These are phyloP conservation scores for Copidosoma floridanum DNA, from an alignment of 1,140 invertebrate species.

Conservation along the genomic window DNA sequence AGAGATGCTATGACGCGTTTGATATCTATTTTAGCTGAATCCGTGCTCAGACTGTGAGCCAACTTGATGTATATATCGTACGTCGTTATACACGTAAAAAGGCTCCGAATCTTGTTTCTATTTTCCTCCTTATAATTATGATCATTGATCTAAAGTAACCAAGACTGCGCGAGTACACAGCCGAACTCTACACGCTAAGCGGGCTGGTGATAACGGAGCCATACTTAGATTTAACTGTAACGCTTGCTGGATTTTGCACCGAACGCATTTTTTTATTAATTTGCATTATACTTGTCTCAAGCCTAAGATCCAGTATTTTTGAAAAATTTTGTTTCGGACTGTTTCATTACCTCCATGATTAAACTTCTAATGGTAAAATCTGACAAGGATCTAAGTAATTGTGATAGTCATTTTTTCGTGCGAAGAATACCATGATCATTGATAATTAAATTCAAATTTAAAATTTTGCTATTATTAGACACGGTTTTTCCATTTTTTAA, in stretches of 20 bases:
- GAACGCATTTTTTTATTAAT: background rate
- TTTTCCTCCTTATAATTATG: conserved; percentile 28
- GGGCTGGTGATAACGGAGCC: conserved; percentile 2
- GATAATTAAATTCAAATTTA: no score
- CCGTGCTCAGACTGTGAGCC: conserved; percentile 24
- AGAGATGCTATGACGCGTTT: conserved; percentile 32
- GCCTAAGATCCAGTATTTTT: conserved; percentile 30
- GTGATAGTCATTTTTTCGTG: no score
- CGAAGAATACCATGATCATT: no score
- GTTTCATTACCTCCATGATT: conserved; percentile 28
- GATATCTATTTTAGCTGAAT: conserved; percentile 33
- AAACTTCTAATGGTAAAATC: conserved; percentile 19
- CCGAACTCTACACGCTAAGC: conserved; percentile 16
- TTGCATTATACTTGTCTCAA: conserved; percentile 10
- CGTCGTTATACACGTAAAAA: conserved; percentile 39
- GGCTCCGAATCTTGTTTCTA: conserved; percentile 41
- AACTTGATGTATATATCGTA: conserved; percentile 37
- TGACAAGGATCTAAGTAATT: conserved; percentile 8
- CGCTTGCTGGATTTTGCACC: background rate
- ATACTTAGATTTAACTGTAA: background rate
- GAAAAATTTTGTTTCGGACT: conserved; percentile 30
- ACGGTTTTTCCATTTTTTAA: no score
- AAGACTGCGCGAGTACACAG: conserved; percentile 37
- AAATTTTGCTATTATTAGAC: no score
- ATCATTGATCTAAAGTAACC: conserved; percentile 41